A percentile compares a stretch with the other conserved stretches of the same genome.
Conservation (phyloP, 2,888 invertebrate species). For the Acleris literana region DNA sequence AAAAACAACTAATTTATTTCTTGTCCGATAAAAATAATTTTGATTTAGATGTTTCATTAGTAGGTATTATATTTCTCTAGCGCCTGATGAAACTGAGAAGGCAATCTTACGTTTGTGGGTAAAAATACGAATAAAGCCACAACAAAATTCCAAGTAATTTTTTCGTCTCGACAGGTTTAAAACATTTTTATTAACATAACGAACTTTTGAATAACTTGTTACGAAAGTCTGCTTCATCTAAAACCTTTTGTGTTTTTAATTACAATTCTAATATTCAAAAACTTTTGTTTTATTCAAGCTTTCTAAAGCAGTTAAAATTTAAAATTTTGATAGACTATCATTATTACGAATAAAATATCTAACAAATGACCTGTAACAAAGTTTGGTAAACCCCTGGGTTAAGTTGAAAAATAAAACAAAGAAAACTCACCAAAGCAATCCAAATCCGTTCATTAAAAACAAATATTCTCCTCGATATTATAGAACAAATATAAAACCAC, state of each 20-base stretch:
- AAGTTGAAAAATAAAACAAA: constrained; percentile 31
- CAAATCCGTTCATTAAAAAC: constrained; percentile 79
- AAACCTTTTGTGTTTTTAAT: constrained; percentile 9
- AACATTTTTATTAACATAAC: constrained; percentile 34
- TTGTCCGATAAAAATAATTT: too few species aligned
- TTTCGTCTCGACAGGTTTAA: constrained; percentile 10
- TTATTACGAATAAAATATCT: too few species aligned
- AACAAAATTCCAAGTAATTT: constrained; percentile 4
- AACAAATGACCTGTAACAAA: too few species aligned
- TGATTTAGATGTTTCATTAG: too few species aligned
- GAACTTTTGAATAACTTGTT: constrained; percentile 28
- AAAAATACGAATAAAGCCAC: not conserved
- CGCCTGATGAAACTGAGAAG: constrained; percentile 19
- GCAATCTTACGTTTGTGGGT: constrained; percentile 17
- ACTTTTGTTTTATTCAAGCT: constrained; percentile 12
- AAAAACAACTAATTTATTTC: too few species aligned
- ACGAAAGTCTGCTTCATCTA: not conserved
- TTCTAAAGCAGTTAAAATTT: constrained; percentile 9
- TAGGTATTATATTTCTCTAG: too few species aligned
- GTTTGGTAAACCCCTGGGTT: not conserved
- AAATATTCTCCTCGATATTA: constrained; percentile 46
- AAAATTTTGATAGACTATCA: too few species aligned
- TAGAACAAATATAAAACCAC: constrained; percentile 45
- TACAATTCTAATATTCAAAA: constrained; percentile 15
- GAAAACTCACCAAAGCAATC: constrained; percentile 76